A percentile compares a stretch with the other conserved stretches of the same genome.
phyloP scores from a whole-genome alignment of 2,888 invertebrate species.

The Andrena marginata region DNA sequence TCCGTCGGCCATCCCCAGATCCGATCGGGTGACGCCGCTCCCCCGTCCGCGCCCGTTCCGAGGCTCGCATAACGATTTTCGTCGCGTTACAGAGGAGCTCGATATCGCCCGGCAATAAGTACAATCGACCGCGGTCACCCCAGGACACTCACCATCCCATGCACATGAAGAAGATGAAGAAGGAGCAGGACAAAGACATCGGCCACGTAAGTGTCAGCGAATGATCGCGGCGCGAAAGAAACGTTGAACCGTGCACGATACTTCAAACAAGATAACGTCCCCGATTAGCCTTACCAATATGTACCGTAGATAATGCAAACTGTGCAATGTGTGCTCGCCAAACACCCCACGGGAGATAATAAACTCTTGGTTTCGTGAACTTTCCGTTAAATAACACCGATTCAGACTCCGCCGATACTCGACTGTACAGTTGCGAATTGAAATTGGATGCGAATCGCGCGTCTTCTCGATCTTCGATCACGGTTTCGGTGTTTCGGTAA shows the following conservation, averaged over 20 bases:
- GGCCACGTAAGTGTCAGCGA: constrained; percentile 89
- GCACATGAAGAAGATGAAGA: constrained; percentile 89
- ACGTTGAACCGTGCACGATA: constrained; percentile 35
- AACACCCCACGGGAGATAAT: constrained; percentile 10
- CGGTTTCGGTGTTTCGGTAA: neutral
- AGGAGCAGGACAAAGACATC: constrained; percentile 92
- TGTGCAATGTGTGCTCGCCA: constrained; percentile 11
- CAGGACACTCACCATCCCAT: constrained; percentile 87
- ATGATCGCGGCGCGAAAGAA: constrained; percentile 10
- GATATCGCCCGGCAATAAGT: constrained; percentile 94
- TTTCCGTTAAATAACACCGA: neutral
- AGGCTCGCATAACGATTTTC: constrained; percentile 14
- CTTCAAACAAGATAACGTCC: constrained; percentile 46
- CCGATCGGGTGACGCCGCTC: constrained; percentile 29
- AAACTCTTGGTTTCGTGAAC: constrained; percentile 3
- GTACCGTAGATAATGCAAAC: constrained; percentile 33
- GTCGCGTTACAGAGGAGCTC: constrained; percentile 90
- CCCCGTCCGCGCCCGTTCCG: neutral
- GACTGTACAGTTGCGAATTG: too few species aligned
- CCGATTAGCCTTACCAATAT: constrained; percentile 34
- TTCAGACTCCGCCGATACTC: neutral
- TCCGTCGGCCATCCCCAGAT: neutral
- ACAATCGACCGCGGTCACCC: constrained; percentile 91
- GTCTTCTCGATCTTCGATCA: neutral
- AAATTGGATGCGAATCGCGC: too few species aligned